phyloP scores from a whole-genome alignment of 2,113 vertebrate species.

The Noctilio leporinus region DNA sequence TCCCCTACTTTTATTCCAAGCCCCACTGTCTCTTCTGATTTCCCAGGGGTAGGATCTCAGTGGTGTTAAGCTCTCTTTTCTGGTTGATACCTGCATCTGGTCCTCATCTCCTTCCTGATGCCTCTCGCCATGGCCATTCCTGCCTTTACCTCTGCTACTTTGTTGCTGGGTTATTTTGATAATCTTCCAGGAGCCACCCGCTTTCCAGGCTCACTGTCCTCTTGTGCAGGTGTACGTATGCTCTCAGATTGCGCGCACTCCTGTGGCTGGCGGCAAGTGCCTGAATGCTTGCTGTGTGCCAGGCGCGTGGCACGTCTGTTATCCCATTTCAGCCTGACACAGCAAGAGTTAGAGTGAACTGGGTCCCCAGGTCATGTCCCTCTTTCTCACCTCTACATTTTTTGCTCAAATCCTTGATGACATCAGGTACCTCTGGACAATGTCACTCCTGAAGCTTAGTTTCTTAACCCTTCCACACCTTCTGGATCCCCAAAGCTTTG shows the following conservation, averaged over 20 bases:
- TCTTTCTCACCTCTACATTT: background rate
- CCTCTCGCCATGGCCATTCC: background rate
- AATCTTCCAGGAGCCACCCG: background rate
- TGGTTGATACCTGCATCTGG: background rate
- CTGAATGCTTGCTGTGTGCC: background rate
- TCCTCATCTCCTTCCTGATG: background rate
- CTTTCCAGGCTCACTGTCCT: background rate
- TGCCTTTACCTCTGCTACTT: background rate
- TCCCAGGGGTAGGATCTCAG: background rate
- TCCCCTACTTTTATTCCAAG: background rate
- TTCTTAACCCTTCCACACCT: background rate
- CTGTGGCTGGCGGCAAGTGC: background rate
- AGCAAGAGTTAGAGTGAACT: accelerated
- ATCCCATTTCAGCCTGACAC: background rate
- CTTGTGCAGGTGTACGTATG: accelerated
- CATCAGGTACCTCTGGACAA: background rate
- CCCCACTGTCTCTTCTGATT: background rate
- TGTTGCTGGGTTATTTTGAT: background rate
- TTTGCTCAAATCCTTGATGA: background rate
- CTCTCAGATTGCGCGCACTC: background rate
- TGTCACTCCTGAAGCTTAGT: background rate
- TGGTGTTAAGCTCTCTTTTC: background rate
- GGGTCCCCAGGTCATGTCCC: background rate
- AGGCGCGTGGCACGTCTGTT: background rate
- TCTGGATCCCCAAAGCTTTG: background rate